These are phyloP conservation scores for Platycnemis pennipes DNA, from an alignment of 2,888 invertebrate species.

Conservation along the genomic window DNA sequence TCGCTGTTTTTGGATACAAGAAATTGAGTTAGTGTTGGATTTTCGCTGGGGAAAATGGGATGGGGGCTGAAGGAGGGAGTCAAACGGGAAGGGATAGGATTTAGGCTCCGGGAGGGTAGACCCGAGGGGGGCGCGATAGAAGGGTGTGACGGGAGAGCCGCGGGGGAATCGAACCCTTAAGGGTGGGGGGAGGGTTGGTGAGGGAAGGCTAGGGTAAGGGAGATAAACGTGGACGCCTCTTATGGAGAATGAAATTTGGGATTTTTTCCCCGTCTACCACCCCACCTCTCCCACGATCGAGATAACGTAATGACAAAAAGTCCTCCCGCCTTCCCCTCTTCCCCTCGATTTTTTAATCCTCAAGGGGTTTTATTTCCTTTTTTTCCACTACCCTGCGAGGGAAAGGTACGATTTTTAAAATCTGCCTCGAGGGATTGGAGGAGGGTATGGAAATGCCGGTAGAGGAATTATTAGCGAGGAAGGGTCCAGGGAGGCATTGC, in stretches of 20 bases:
- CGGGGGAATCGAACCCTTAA: background rate
- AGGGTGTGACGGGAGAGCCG: background rate
- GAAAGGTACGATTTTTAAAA: constrained; percentile 9
- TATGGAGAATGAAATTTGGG: constrained; percentile 24
- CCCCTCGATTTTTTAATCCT: background rate
- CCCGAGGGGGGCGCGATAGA: background rate
- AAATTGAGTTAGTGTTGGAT: constrained; percentile 19
- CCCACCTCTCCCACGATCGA: background rate
- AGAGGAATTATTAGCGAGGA: background rate
- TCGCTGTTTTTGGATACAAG: constrained; percentile 20
- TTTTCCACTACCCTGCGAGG: background rate
- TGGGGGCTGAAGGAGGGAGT: background rate
- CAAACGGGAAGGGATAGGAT: background rate
- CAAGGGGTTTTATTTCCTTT: background rate
- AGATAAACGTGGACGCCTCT: constrained; percentile 15
- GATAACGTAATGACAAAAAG: constrained; percentile 35
- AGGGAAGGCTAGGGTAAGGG: background rate
- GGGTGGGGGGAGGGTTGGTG: background rate
- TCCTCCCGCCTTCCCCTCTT: background rate
- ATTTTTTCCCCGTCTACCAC: background rate
- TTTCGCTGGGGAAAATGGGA: background rate
- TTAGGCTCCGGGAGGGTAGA: background rate
- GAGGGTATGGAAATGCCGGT: background rate
- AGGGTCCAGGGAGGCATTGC: background rate
- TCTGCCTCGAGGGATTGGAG: background rate